A percentile compares a stretch with the other conserved stretches of the same genome.
These are phyloP conservation scores for Embiotoca jacksoni DNA, from an alignment of 2,113 vertebrate genomes.

Conservation along the genomic window DNA sequence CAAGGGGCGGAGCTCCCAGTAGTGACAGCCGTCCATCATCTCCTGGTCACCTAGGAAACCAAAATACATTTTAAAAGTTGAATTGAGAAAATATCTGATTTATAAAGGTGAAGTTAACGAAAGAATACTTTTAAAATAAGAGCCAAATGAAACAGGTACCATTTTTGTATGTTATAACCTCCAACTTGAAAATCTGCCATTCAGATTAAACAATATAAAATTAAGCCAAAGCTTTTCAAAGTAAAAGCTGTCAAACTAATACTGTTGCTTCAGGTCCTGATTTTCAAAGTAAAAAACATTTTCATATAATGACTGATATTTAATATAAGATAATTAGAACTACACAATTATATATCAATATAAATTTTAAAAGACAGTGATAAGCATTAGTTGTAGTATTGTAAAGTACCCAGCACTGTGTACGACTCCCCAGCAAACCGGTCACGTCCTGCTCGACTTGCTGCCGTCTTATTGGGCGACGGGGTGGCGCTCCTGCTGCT, in stretches of 20 bases:
- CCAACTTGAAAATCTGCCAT: too few relatives aligned
- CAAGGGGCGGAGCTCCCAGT: slow-evolving; percentile 93
- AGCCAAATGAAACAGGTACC: neutral
- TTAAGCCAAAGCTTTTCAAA: too few relatives aligned
- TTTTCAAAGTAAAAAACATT: neutral
- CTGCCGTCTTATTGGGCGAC: slow-evolving; percentile 89
- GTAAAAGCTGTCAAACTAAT: neutral
- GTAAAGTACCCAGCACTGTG: slow-evolving; percentile 90
- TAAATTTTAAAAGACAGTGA: neutral
- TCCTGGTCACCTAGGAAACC: slow-evolving; percentile 88
- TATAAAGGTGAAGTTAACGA: neutral
- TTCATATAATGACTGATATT: too few relatives aligned
- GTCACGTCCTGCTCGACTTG: slow-evolving; percentile 85
- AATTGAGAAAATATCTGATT: too few relatives aligned
- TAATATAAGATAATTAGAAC: too few relatives aligned
- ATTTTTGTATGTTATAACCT: too few relatives aligned
- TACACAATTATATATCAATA: too few relatives aligned
- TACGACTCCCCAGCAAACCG: slow-evolving; percentile 95
- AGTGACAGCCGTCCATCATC: slow-evolving; percentile 89
- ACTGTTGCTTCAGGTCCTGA: neutral
- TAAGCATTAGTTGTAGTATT: neutral
- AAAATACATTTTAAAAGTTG: too few relatives aligned
- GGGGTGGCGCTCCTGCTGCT: slow-evolving; percentile 87
- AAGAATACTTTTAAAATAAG: slow-evolving; percentile 10
- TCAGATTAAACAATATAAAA: too few relatives aligned